Evolutionary conservation across 2,888 invertebrate species (phyloP).

Genomic region (Isoperla grammatica): DNA sequence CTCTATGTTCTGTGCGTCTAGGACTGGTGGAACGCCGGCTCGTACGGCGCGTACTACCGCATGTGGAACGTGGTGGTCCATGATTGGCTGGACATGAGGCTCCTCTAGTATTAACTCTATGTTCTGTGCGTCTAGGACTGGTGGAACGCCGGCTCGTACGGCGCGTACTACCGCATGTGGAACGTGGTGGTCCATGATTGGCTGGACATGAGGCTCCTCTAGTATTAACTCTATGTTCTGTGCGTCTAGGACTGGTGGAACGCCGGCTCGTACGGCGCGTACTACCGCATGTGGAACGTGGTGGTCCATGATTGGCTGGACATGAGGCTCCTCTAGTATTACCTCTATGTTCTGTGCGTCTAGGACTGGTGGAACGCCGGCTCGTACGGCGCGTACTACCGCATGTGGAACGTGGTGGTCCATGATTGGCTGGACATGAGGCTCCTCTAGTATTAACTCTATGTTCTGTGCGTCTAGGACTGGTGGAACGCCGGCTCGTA

Average conservation of each 20-base stretch:
- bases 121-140: too few species aligned
- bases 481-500: too few species aligned
- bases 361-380: slow-evolving; percentile 96
- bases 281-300: slow-evolving; percentile 92
- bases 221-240: too few species aligned
- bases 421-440: slow-evolving; percentile 89
- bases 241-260: slow-evolving; percentile 99
- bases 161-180: slow-evolving; percentile 87
- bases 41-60: slow-evolving; percentile 79
- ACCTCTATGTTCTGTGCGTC: too few species aligned
- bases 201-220: slow-evolving; percentile 81
- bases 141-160: slow-evolving; percentile 88
- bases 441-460: too few species aligned
- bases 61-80: slow-evolving; percentile 95
- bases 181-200: slow-evolving; percentile 93
- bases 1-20: too few species aligned
- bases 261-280: slow-evolving; percentile 69
- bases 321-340: too few species aligned
- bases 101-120: too few species aligned
- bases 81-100: slow-evolving; percentile 87
- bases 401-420: slow-evolving; percentile 94
- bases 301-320: slow-evolving; percentile 94
- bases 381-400: slow-evolving; percentile 74
- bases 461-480: too few species aligned
- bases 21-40: slow-evolving; percentile 92